These are phyloP conservation scores for Bolinopsis microptera DNA, from an alignment of 37 sponge, comb jelly and placozoan species.

Conservation along the genomic window DNA sequence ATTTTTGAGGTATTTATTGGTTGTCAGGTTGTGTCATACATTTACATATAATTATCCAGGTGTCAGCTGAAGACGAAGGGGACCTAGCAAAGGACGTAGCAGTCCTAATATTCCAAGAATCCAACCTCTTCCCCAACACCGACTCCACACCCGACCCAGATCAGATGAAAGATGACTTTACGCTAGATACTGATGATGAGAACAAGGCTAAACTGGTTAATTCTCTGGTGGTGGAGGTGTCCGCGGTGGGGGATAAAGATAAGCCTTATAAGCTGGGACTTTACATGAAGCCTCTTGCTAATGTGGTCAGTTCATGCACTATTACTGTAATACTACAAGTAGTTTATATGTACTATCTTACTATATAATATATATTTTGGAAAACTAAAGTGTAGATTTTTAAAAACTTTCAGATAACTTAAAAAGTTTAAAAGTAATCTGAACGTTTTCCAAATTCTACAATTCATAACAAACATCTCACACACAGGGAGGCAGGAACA, in stretches of 20 bases:
- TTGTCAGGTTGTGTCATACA: too few species aligned
- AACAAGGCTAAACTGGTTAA: not conserved
- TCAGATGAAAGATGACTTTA: not conserved
- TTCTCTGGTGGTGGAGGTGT: slow-evolving; percentile 17
- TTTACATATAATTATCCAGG: too few species aligned
- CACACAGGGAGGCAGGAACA: not conserved
- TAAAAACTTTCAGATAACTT: too few species aligned
- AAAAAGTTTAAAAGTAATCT: too few species aligned
- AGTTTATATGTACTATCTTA: too few species aligned
- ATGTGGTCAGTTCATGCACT: slow-evolving; percentile 36
- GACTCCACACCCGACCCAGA: not conserved
- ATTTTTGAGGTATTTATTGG: too few species aligned
- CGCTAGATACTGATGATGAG: not conserved
- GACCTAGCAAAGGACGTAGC: not conserved
- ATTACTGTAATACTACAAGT: too few species aligned
- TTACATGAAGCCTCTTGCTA: slow-evolving; percentile 18
- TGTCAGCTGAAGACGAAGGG: not conserved
- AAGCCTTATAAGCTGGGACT: not conserved
- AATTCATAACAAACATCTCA: not conserved
- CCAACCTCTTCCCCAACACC: not conserved
- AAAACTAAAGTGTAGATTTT: too few species aligned
- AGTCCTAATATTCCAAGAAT: not conserved
- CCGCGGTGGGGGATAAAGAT: not conserved
- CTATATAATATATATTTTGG: too few species aligned
- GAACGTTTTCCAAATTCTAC: too few species aligned